Base-by-base conservation (phyloP, 2,888 invertebrate genomes). In the Meta bourneti region DNA sequence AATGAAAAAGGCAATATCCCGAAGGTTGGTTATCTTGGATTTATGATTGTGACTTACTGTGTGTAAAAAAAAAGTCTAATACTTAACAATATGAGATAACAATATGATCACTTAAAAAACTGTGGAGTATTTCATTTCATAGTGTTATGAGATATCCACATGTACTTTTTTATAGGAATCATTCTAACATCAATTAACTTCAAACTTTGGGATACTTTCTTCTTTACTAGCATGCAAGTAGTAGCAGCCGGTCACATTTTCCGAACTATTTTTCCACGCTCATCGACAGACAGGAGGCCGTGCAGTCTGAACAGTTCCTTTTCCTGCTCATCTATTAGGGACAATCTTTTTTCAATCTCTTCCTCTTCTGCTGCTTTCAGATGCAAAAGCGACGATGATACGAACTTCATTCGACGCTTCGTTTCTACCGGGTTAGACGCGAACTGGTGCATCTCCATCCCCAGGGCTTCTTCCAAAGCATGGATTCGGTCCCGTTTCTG, bases 261-360 rank as follows among this genome's bases (percentile, higher is more conserved):
- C 11, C 90, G 70, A 1, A 75, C 16, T 7, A 85, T 75, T 8
- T 69, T 90, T 0, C 90, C 90, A 11, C 69, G 54, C 9, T 90
- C 85, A 0, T 85, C 90, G 11, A 90, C 90, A 9, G 84, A 49
- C 11, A 85, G 20, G 4, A 90, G 69, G 1, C 85, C 90, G 69
- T 90, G 90, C 51, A 90, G 61, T 61, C 90, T 72, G 19, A n/a
- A 34, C 6, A 90, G 19, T 34, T 90, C 90, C 11, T 79, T 51
- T 5, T 61, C n/a, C 49, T 85, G 85, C 9, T 61, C 72, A 7
- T 85, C 70, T 1, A 75, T 61, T 0, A 90, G 80, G 0, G 13
- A 1, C 11, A 79, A 7, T 7, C 85, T 71, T 34, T 74, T 74
- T 16, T 80, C 74, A 7, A 90, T 74, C 49, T 90, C 51, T n/a